A percentile compares a stretch with the other conserved stretches of the same genome.
Conservation (phyloP, 1,140 invertebrate genomes). For the Babylonia areolata region DNA sequence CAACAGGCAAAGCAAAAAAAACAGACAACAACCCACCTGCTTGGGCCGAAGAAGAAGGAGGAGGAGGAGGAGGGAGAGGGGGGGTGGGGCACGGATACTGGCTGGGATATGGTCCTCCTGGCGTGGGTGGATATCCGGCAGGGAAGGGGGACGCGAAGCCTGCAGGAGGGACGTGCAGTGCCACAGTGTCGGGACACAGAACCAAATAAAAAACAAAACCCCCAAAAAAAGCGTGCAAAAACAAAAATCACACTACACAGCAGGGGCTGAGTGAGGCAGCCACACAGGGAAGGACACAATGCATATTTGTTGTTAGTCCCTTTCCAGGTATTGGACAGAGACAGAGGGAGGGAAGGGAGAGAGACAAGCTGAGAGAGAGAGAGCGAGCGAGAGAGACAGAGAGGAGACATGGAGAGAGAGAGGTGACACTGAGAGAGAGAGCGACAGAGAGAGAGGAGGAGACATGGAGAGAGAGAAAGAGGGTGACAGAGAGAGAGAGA, state of each 20-base stretch:
- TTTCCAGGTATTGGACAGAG: neutral
- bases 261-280: no score
- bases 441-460: slow-evolving; percentile 29
- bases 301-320: neutral
- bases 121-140: slow-evolving; percentile 12
- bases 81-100: slow-evolving; percentile 27
- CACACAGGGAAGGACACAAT: no score
- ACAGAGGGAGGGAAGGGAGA: neutral
- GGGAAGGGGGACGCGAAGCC: slow-evolving; percentile 26
- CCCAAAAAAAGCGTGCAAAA: slow-evolving; percentile 4
- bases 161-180: no score
- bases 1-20: slow-evolving; percentile 4
- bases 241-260: slow-evolving; percentile 17
- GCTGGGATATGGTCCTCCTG: slow-evolving; percentile 8
- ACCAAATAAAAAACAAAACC: no score
- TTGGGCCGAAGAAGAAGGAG: slow-evolving; percentile 21
- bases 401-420: no score
- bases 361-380: neutral
- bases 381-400: slow-evolving; percentile 22
- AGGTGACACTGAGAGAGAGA: no score
- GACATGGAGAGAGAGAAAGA: slow-evolving; percentile 43
- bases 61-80: slow-evolving; percentile 30
- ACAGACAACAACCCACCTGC: slow-evolving; percentile 22
- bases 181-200: no score
- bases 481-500: neutral